Percentiles rank a stretch among this genome's conserved stretches.
These are phyloP conservation scores for Ooceraea biroi DNA, from an alignment of 1,140 invertebrate genomes.

Conservation along the genomic window DNA sequence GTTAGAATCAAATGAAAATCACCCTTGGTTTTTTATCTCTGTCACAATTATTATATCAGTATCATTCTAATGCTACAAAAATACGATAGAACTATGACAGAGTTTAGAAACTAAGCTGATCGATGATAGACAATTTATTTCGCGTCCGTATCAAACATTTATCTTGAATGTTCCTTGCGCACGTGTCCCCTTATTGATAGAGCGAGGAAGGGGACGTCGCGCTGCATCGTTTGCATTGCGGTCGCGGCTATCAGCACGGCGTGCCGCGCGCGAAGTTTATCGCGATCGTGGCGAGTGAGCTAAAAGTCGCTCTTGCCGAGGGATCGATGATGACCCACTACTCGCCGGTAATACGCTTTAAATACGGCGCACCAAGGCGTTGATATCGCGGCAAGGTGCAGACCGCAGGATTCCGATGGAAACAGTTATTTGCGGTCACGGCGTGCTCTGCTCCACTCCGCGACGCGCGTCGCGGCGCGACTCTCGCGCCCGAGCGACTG, in stretches of 20 bases:
- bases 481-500: slow-evolving; percentile 34
- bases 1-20: too few species aligned
- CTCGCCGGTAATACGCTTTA: slow-evolving; percentile 69
- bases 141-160: too few species aligned
- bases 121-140: too few species aligned
- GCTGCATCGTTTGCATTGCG: slow-evolving; percentile 18
- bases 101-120: too few species aligned
- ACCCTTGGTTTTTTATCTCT: too few species aligned
- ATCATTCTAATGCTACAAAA: too few species aligned
- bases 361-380: slow-evolving; percentile 73
- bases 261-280: slow-evolving; percentile 24
- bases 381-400: slow-evolving; percentile 79
- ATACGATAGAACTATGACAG: too few species aligned
- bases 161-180: too few species aligned
- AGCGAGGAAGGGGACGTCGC: too few species aligned
- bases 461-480: background rate
- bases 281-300: slow-evolving; percentile 33
- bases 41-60: too few species aligned
- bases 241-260: slow-evolving; percentile 6
- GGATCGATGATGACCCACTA: slow-evolving; percentile 64
- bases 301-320: slow-evolving; percentile 13
- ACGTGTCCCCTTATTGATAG: too few species aligned
- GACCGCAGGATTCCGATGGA: slow-evolving; percentile 81
- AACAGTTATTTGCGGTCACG: slow-evolving; percentile 83
- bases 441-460: slow-evolving; percentile 48